Evolutionary conservation across 37 sponge, comb jelly and placozoan genomes (phyloP), one percentile per base, ranked within the genome.

Genomic region (Spongilla lacustris): DNA sequence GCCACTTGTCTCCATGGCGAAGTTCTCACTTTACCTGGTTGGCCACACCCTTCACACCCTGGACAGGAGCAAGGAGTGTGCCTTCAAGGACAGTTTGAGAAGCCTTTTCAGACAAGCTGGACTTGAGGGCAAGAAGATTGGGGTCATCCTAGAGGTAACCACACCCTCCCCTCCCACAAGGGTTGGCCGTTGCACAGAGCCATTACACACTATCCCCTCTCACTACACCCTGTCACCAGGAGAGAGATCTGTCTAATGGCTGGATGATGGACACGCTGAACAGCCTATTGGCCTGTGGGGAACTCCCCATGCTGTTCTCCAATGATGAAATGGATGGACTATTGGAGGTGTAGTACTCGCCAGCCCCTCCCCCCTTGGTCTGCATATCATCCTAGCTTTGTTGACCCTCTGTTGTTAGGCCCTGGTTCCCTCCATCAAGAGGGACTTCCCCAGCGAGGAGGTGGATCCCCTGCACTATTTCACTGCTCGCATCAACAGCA

Each of bases 301-400:
- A 98, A 73, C 67, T 92, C 10, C 91, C 94, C 1, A 75, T 87
- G n/a, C 82, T 95, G 27, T 98, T 95, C 76, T 74, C 91, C 41
- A 87, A 88, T 82, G 98, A 95, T 78, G 98, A 98, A 36, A 80
- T 95, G 85, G 90, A 93, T 41, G 98, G 98, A 48, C 79, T 97
- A 1, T 74, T 91, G 0, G 92, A 96, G 82, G 94, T 94, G 37
- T 8, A 78, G n/a, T 78, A 31, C 31, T 25, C 78, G 2, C 26
- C 48, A 68, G 34, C 48, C 76, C 35, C 67, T 80, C 77, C 50
- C 23, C 31, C 67, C 13, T 69, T 27, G 12, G 25, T 17, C 32
- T 14, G 27, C 17, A 22, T 50, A 25, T 21, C 24, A 28, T 50
- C 75, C 85, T 19, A 6, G 1, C 36, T 0, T 36, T 75, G 27